Conservation (phyloP, 2,888 invertebrate species). For the Parthenolecanium corni region DNA sequence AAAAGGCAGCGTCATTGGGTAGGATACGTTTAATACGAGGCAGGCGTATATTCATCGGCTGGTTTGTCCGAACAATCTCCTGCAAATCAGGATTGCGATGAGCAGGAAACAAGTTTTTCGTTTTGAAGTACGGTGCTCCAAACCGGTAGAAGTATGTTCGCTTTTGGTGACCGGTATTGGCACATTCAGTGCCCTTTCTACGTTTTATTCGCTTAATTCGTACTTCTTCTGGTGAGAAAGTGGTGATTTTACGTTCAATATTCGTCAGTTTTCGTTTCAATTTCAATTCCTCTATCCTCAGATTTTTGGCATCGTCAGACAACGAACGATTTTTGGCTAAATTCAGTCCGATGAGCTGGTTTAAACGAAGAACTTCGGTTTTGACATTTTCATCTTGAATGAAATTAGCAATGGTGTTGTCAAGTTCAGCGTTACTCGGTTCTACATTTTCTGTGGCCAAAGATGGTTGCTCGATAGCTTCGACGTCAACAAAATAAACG, state of each 20-base stretch:
- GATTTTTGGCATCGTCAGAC: background rate
- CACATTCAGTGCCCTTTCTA: constrained; percentile 1
- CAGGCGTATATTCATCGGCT: background rate
- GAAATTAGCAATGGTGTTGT: background rate
- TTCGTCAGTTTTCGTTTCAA: background rate
- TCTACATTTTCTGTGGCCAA: background rate
- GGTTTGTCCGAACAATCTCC: background rate
- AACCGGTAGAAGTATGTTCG: constrained; percentile 13
- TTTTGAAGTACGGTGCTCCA: constrained; percentile 18
- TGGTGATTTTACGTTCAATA: constrained; percentile 1
- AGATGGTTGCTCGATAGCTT: no score
- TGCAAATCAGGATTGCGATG: constrained; percentile 1
- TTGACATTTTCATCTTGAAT: constrained; percentile 6
- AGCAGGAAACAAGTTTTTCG: constrained; percentile 6
- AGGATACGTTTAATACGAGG: constrained; percentile 3
- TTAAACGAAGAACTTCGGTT: background rate
- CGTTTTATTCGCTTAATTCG: background rate
- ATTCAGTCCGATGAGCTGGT: constrained; percentile 1
- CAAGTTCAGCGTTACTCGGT: background rate
- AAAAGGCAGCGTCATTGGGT: background rate
- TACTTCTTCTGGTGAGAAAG: background rate
- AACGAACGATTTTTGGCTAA: background rate
- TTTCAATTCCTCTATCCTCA: background rate
- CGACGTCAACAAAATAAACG: no score
- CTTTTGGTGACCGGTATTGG: constrained; percentile 1